Evolutionary conservation across 2,888 invertebrate species (phyloP), one percentile per base, ranked within the genome.

Genomic region (Scaptomyza caliginosa): DNA sequence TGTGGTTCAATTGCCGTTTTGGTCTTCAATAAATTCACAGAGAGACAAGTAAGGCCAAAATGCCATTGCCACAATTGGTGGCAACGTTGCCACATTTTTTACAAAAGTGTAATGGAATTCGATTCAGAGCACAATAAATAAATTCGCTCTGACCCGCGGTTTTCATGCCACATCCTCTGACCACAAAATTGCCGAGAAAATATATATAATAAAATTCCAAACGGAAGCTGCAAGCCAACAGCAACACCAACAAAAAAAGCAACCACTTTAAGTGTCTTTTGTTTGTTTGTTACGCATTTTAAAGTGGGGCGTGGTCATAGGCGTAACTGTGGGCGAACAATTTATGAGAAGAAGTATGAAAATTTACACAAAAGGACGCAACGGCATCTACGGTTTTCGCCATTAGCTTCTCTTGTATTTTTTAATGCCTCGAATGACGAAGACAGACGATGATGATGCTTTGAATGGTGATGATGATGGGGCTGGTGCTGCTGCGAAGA

Each of bases 351-450:
- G 74, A 71, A 72, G 84, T 58, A 80, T 80, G 67, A 77, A 74
- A 86, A 83, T 86, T 54, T 77, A 81, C 84, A 80, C 77, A 86
- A 84, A 77, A 38, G 68, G 63, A 70, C 70, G 49, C 40, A 54
- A 38, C 16, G 23, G 55, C 39, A 51, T 38, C 43, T 50, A 62
- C 43, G 62, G 60, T 62, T 46, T 58, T 43, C 40, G 56, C 24
- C 50, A 59, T 66, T 50, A 54, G 64, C 45, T 55, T 62, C 49
- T 38, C 57, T 65, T 62, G 32, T 46, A 55, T 43, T 56, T 59
- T 67, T 32, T 48, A 55, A 56, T 69, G 65, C 46, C 48, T 39
- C 32, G 24, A 54, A 52, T 36, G 28, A 50, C 28, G 39, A 38
- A 16, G 7, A 16, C 24, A 13, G 17, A 5, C n/a, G 32, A 56